These are phyloP conservation scores for Propithecus perrieri DNA, from an alignment of 2,797 vertebrate genomes.

Conservation along the genomic window DNA sequence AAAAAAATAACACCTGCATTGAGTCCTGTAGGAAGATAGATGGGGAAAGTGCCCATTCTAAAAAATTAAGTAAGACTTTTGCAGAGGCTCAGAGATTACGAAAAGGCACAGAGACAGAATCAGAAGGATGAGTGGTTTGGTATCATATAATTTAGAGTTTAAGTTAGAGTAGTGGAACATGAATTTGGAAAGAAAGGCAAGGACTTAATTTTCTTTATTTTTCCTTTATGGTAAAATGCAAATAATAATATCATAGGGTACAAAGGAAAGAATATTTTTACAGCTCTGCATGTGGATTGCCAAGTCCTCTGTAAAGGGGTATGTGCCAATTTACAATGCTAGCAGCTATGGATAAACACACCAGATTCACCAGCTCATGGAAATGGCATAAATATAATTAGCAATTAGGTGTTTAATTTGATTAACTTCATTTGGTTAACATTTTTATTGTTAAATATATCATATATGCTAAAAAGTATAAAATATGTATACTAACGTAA, in stretches of 20 bases:
- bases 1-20: neutral
- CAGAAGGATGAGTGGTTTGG: neutral
- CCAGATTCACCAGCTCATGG: neutral
- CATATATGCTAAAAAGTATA: neutral
- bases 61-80: neutral
- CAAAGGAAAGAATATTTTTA: neutral
- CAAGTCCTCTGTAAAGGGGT: neutral
- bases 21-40: neutral
- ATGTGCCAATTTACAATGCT: neutral
- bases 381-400: neutral
- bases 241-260: neutral
- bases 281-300: neutral
- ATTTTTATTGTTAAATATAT: neutral
- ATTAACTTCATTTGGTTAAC: neutral
- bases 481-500: neutral
- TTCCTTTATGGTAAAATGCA: conserved; percentile 4
- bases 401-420: neutral
- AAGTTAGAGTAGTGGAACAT: neutral
- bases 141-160: neutral
- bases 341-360: neutral
- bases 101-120: neutral
- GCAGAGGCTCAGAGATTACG: neutral
- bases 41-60: neutral
- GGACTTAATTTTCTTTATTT: neutral
- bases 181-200: neutral